These are phyloP conservation scores for Trachelipus rathkii DNA, from an alignment of 1,140 invertebrate genomes.

Conservation along the genomic window DNA sequence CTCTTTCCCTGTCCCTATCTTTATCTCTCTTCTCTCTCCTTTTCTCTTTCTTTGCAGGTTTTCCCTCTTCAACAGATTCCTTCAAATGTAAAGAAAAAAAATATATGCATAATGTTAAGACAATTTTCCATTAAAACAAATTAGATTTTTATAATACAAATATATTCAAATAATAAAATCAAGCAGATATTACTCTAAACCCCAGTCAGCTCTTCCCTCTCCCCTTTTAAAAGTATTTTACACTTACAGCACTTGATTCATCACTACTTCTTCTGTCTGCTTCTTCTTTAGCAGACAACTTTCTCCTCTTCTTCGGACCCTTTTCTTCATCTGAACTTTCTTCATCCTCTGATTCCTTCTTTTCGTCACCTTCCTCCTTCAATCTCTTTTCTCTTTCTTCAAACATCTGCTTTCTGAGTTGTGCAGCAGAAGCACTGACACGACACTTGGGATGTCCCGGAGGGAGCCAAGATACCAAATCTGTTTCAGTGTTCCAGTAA, in stretches of 20 bases:
- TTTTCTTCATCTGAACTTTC: constrained; percentile 7
- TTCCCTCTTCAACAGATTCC: constrained; percentile 9
- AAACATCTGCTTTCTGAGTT: constrained; percentile 57
- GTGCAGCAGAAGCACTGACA: constrained; percentile 74
- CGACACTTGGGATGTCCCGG: constrained; percentile 83
- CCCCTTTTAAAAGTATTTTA: too few species aligned
- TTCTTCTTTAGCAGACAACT: neutral
- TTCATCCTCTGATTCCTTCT: constrained; percentile 36
- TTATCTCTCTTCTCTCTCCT: constrained; percentile 7
- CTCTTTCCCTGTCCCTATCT: constrained; percentile 2
- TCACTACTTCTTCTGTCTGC: neutral
- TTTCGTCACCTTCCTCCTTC: constrained; percentile 46
- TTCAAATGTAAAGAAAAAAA: neutral
- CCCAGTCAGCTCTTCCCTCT: too few species aligned
- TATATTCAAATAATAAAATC: too few species aligned
- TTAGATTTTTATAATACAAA: too few species aligned
- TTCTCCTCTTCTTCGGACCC: constrained; percentile 17
- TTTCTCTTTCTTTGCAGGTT: neutral
- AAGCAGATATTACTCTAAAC: too few species aligned
- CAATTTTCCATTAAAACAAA: too few species aligned
- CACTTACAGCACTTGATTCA: neutral
- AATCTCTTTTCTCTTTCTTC: constrained; percentile 49
- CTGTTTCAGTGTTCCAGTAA: constrained; percentile 88
- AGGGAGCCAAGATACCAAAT: constrained; percentile 90
- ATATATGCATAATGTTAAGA: too few species aligned